Percentiles rank a stretch among this genome's conserved stretches.
Conservation (phyloP, 1,140 invertebrate genomes). For the Atta cephalotes region DNA sequence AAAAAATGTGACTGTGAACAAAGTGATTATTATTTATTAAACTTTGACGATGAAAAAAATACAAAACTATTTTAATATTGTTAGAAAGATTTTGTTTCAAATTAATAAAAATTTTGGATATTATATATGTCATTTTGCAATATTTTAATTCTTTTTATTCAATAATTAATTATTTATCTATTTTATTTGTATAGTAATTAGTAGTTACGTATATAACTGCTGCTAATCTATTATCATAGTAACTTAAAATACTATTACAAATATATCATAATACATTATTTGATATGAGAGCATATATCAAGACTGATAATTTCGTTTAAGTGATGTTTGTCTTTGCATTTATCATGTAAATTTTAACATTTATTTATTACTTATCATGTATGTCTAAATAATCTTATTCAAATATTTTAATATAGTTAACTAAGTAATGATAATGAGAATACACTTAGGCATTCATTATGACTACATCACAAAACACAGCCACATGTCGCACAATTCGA, state of each 20-base stretch:
- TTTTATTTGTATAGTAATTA: background rate
- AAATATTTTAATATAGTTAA: no score
- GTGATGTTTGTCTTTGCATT: no score
- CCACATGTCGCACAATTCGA: no score
- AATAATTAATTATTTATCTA: background rate
- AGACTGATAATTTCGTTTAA: no score
- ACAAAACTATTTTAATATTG: background rate
- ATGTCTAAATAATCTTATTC: no score
- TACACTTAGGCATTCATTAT: no score
- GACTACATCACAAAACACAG: no score
- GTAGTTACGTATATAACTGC: background rate
- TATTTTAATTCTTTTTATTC: background rate
- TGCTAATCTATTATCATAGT: background rate
- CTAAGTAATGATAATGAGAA: no score
- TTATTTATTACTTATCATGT: no score
- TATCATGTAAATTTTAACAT: no score
- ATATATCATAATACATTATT: background rate
- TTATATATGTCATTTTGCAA: background rate
- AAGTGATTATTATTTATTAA: conserved; percentile 1
- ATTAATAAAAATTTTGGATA: background rate
- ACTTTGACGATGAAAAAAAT: background rate
- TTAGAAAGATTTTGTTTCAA: background rate
- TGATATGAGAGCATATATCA: no score
- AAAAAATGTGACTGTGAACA: conserved; percentile 4
- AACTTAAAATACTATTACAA: background rate